Conservation (phyloP, 37 sponge, comb jelly and placozoan species). For the Beroe ovata region DNA sequence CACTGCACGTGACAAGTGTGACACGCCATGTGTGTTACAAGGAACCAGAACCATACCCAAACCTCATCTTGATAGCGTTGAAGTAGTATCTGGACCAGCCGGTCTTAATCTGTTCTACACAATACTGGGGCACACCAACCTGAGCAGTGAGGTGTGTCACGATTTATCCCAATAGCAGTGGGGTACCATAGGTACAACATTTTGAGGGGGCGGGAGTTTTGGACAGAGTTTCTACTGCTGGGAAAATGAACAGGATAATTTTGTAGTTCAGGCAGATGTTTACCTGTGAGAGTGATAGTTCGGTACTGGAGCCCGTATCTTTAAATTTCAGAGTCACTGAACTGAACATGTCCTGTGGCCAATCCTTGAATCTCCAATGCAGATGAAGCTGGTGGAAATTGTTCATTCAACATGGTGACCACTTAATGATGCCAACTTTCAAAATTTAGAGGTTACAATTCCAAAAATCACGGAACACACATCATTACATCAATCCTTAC, state of each 20-base stretch:
- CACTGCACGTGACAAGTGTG: too few species aligned
- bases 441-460: too few species aligned
- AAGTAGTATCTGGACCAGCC: constrained; percentile 90
- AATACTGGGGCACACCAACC: constrained; percentile 80
- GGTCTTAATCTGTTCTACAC: constrained; percentile 76
- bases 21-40: too few species aligned
- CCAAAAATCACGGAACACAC: too few species aligned
- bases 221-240: too few species aligned
- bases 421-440: too few species aligned
- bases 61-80: constrained; percentile 80
- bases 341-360: constrained; percentile 49
- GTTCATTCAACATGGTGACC: too few species aligned
- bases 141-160: constrained; percentile 69
- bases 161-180: background rate
- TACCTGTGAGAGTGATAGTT: constrained; percentile 27
- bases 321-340: constrained; percentile 51
- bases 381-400: background rate
- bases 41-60: constrained; percentile 87
- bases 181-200: too few species aligned
- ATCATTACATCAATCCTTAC: too few species aligned
- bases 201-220: too few species aligned
- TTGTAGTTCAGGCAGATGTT: too few species aligned
- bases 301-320: constrained; percentile 62
- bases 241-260: too few species aligned
- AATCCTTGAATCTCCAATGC: constrained; percentile 49